These are phyloP conservation scores for Cochlearius cochlearius DNA, from an alignment of 2,113 vertebrate species.

Conservation along the genomic window DNA sequence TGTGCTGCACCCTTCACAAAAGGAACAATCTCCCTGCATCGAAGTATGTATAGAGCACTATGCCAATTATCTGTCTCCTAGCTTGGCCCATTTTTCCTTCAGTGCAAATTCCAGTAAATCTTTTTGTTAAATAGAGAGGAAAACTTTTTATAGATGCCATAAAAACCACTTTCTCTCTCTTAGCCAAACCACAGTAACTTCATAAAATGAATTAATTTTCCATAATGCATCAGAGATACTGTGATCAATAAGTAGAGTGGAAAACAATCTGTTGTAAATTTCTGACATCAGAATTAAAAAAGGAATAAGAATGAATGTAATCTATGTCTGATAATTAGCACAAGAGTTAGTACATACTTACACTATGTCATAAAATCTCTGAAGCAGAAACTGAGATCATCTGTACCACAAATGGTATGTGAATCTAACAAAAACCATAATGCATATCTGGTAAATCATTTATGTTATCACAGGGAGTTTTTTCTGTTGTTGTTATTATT, in stretches of 20 bases:
- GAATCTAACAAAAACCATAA: background rate
- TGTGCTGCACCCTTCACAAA: background rate
- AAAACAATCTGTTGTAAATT: background rate
- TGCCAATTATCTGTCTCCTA: background rate
- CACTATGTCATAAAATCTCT: background rate
- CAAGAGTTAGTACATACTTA: background rate
- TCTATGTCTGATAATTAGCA: background rate
- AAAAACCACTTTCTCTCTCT: background rate
- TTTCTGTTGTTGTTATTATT: background rate
- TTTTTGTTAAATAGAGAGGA: constrained; percentile 40
- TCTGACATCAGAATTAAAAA: background rate
- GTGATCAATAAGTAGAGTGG: background rate
- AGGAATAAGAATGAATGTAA: background rate
- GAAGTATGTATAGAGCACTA: background rate
- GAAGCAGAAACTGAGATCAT: background rate
- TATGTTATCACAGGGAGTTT: background rate
- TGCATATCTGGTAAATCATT: background rate
- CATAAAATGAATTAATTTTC: constrained; percentile 38
- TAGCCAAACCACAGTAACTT: constrained; percentile 51
- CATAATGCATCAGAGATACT: background rate
- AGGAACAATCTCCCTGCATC: background rate
- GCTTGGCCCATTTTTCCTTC: background rate
- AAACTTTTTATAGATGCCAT: constrained; percentile 25
- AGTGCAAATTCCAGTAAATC: constrained; percentile 37
- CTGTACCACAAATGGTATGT: background rate